phyloP scores from a whole-genome alignment of 2,797 vertebrate species.

The Gymnocypris eckloni region DNA sequence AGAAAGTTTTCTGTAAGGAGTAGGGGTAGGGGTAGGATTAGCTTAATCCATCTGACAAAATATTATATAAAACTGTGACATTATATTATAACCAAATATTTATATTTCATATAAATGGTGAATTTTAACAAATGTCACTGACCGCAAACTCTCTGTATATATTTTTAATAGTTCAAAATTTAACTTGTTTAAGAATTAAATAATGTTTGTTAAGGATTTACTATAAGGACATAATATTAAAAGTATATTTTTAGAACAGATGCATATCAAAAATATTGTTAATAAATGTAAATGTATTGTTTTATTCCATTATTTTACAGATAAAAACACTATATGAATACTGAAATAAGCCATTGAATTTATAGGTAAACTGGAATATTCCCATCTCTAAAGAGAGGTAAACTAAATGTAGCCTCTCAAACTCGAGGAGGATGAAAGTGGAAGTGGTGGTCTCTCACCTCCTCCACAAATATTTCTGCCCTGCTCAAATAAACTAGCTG shows the following conservation, averaged over 20 bases:
- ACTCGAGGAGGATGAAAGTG: slow-evolving; percentile 15
- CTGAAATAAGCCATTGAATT: background rate
- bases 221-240: background rate
- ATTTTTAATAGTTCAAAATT: background rate
- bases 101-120: background rate
- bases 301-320: background rate
- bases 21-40: too few relatives aligned
- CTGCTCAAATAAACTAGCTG: slow-evolving; percentile 34
- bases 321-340: background rate
- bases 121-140: background rate
- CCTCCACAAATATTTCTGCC: slow-evolving; percentile 46
- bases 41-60: too few relatives aligned
- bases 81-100: background rate
- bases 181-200: background rate
- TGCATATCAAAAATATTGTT: background rate
- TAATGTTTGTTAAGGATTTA: background rate
- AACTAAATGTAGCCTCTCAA: slow-evolving; percentile 13
- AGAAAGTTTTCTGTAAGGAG: too few relatives aligned
- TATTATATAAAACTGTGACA: too few relatives aligned
- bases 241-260: background rate
- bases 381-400: slow-evolving; percentile 17
- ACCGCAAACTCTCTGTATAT: background rate
- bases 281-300: background rate
- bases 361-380: background rate
- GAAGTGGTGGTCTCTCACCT: slow-evolving; percentile 20